Evolutionary conservation across 1,140 invertebrate genomes (phyloP).

Genomic region (Phenacoccus solenopsis): DNA sequence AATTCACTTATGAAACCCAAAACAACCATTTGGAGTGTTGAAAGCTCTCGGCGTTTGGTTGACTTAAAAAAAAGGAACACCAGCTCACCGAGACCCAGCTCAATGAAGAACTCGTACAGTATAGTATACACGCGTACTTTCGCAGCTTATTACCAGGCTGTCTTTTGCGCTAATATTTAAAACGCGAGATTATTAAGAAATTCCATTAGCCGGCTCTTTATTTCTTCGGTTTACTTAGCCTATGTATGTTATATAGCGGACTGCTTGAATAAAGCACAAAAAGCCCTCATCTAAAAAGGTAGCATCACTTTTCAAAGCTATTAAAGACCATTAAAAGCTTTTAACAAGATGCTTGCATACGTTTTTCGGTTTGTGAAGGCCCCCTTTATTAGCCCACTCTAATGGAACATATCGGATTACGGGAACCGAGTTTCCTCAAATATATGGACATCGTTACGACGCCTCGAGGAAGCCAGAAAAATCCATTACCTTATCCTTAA

Average conservation of each 20-base stretch:
- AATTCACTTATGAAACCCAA: too few species aligned
- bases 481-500: too few species aligned
- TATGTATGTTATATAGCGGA: background rate
- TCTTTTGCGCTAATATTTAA: constrained; percentile 4
- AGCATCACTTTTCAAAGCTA: constrained; percentile 17
- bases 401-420: constrained; percentile 16
- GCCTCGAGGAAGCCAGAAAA: background rate
- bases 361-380: background rate
- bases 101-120: too few species aligned
- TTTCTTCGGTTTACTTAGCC: background rate
- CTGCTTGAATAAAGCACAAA: constrained; percentile 8
- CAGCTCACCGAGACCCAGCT: too few species aligned
- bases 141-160: too few species aligned
- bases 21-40: too few species aligned
- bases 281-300: constrained; percentile 14
- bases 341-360: constrained; percentile 16
- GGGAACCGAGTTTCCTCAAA: background rate
- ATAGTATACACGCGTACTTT: too few species aligned
- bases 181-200: constrained; percentile 12
- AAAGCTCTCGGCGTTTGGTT: too few species aligned
- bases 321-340: constrained; percentile 12
- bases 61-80: too few species aligned
- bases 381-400: constrained; percentile 9
- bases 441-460: constrained; percentile 7
- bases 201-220: constrained; percentile 6